Evolutionary conservation across 2,797 vertebrate species (phyloP).

Genomic region (Amblyopsis hoosieri): DNA sequence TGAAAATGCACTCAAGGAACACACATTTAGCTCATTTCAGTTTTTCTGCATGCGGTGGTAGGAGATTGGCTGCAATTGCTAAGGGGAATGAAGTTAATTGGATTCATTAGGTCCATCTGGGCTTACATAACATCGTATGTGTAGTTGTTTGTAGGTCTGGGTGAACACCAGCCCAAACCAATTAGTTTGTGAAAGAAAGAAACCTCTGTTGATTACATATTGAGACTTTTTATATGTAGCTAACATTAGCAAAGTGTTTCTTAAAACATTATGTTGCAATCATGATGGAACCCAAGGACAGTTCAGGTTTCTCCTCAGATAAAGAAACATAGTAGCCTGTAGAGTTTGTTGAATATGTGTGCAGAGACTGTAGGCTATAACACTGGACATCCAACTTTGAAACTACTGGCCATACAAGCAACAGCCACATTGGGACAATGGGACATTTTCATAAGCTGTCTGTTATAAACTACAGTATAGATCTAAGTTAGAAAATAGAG

Average conservation of each 20-base stretch:
- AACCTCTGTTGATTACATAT: slow-evolving; percentile 37
- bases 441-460: slow-evolving; percentile 25
- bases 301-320: neutral
- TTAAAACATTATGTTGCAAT: slow-evolving; percentile 24
- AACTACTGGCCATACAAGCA: neutral
- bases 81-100: slow-evolving; percentile 58
- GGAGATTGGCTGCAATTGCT: slow-evolving; percentile 36
- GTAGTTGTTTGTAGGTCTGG: slow-evolving; percentile 57
- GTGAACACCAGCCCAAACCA: slow-evolving; percentile 50
- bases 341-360: too few species aligned
- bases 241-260: slow-evolving; percentile 15
- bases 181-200: slow-evolving; percentile 53
- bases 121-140: slow-evolving; percentile 60
- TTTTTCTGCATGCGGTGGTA: slow-evolving; percentile 19
- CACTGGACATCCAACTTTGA: too few species aligned
- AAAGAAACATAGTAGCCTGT: neutral
- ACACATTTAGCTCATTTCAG: slow-evolving; percentile 50
- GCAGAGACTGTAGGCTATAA: too few species aligned
- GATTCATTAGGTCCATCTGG: slow-evolving; percentile 63
- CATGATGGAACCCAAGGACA: slow-evolving; percentile 21
- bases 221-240: slow-evolving; percentile 34
- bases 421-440: slow-evolving; percentile 9
- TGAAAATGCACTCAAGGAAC: slow-evolving; percentile 25
- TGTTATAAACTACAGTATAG: slow-evolving; percentile 24
- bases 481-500: slow-evolving; percentile 33